Percentiles rank a stretch among this genome's conserved stretches.
Conservation (phyloP, 2,797 vertebrate species). For the Danio jaintianensis region DNA sequence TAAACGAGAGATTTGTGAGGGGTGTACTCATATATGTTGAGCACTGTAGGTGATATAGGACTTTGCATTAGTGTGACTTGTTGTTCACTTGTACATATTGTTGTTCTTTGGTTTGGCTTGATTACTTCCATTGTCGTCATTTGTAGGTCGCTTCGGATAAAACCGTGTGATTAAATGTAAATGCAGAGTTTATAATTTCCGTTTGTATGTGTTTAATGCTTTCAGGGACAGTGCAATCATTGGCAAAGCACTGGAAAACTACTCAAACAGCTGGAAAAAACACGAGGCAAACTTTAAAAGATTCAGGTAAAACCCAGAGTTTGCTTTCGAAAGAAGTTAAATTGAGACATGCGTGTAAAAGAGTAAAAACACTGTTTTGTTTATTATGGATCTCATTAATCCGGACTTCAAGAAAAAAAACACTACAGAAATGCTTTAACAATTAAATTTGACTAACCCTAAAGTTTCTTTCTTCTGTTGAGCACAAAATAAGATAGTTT, state of each 20-base stretch:
- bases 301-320: conserved; percentile 70
- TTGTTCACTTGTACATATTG: too few relatives aligned
- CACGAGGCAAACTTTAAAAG: conserved; percentile 64
- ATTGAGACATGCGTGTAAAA: background rate
- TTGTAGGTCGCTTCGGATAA: too few relatives aligned
- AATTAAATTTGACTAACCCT: too few relatives aligned
- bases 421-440: background rate
- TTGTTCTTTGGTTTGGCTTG: too few relatives aligned
- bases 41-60: too few relatives aligned
- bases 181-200: background rate
- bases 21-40: too few relatives aligned
- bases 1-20: too few relatives aligned
- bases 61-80: too few relatives aligned
- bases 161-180: too few relatives aligned
- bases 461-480: too few relatives aligned
- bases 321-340: background rate
- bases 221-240: conserved; percentile 66
- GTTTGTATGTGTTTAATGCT: background rate
- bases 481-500: too few relatives aligned
- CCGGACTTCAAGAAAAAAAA: background rate
- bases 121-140: too few relatives aligned
- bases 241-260: conserved; percentile 57
- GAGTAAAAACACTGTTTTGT: background rate
- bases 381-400: background rate
- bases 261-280: conserved; percentile 70